phyloP scores from a whole-genome alignment of 2,888 invertebrate species.

The Acronicta leporina region DNA sequence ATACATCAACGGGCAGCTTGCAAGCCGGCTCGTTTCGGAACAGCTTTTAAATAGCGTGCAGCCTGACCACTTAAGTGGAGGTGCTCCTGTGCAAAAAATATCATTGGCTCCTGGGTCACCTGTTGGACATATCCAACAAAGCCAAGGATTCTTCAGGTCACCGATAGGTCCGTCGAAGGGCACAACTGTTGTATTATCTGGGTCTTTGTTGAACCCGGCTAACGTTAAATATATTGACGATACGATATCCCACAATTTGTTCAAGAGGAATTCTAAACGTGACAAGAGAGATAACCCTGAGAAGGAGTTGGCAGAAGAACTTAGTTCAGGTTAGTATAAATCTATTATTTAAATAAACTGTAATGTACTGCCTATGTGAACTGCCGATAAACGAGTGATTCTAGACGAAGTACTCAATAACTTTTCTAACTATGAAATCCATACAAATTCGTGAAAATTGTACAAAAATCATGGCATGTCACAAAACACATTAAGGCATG shows the following conservation, averaged over 20 bases:
- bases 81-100: conserved; percentile 56
- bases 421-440: too few relatives aligned
- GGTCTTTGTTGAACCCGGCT: conserved; percentile 87
- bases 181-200: conserved; percentile 76
- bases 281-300: conserved; percentile 86
- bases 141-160: conserved; percentile 55
- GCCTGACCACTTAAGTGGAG: conserved; percentile 57
- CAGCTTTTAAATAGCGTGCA: conserved; percentile 84
- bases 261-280: conserved; percentile 84
- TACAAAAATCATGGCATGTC: too few relatives aligned
- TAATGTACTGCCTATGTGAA: too few relatives aligned
- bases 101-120: conserved; percentile 58
- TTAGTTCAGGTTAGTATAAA: conserved; percentile 64
- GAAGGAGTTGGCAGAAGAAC: conserved; percentile 74
- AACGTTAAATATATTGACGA: conserved; percentile 91
- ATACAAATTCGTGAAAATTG: too few relatives aligned
- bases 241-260: conserved; percentile 81
- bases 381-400: too few relatives aligned
- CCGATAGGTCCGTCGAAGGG: conserved; percentile 73
- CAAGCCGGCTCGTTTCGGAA: conserved; percentile 88
- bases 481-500: too few relatives aligned
- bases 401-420: too few relatives aligned
- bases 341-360: background rate
- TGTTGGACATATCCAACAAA: conserved; percentile 43
- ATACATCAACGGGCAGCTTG: conserved; percentile 91